Evolutionary conservation across 2,888 invertebrate species (phyloP).

Genomic region (Sphaerophoria taeniata): DNA sequence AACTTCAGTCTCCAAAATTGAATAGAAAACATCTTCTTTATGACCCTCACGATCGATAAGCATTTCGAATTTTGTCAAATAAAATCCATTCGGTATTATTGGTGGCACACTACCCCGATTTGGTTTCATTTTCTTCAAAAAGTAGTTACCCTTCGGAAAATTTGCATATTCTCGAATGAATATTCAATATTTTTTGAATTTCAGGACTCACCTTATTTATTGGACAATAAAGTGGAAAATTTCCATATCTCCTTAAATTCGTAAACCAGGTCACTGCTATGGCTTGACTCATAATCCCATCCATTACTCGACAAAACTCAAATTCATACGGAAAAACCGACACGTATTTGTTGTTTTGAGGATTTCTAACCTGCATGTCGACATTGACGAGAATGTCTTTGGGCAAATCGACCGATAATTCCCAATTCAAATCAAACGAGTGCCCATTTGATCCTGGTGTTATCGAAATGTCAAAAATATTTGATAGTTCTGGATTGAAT

Average conservation of each 20-base stretch:
- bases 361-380: background rate
- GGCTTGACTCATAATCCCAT: constrained; percentile 8
- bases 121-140: constrained; percentile 36
- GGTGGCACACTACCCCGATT: background rate
- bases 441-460: background rate
- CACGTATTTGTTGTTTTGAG: background rate
- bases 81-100: background rate
- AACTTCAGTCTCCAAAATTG: background rate
- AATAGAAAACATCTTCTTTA: background rate
- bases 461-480: background rate
- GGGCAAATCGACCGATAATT: background rate
- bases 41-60: background rate
- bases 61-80: background rate
- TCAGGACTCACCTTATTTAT: constrained; percentile 55
- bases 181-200: no score
- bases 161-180: no score
- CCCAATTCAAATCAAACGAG: background rate
- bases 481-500: background rate
- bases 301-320: constrained; percentile 4
- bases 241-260: constrained; percentile 75
- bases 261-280: constrained; percentile 75
- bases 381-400: background rate
- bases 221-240: constrained; percentile 76
- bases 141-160: constrained; percentile 42
- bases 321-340: background rate